Evolutionary conservation across 2,113 vertebrate species (phyloP), one percentile per base, ranked within the genome.

Genomic region (Chascanopsetta lugubris): DNA sequence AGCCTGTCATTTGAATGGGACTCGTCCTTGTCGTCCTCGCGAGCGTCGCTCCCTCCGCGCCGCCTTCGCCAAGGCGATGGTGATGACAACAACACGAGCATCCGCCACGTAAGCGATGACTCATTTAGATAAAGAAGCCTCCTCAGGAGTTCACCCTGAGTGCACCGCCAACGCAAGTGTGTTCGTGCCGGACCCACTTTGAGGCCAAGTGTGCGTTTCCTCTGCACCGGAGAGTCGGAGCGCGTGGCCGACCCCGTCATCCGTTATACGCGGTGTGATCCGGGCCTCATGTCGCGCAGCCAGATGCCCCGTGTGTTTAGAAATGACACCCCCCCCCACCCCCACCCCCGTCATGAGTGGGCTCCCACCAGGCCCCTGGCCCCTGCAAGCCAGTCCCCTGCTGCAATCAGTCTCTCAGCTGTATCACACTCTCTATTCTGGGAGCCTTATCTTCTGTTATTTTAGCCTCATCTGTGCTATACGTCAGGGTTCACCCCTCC

Each of bases 371-470:
- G 45, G 26, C 50, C 56, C 48, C 54, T 22, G 9, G 48, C 53
- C n/a, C 18, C 32, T 57, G 24, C 63, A 53, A 53, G 50, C 76
- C 34, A 50, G 50, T 49, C 11, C 75, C 65, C 62, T 29, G n/a
- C 75, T 79, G 40, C 43, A 77, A 53, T 87, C 85, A 81, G 76
- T 81, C 75, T 77, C 69, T 47, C 45, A 55, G 29, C 84, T 77
- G 17, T 77, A 87, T 89, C 88, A 57, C 78, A 26, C 59, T 6
- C 57, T 60, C 75, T 89, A 87, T 89, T 90, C 81, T 82, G 42
- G 86, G 85, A 72, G 22, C 20, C 77, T 87, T 91, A 88, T 92
- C 89, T 89, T 26, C 15, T 87, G 83, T 81, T 89, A 75, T 88
- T 89, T 84, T 82, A 79, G 76, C 67, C 77, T 80, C 24, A 29